phyloP scores from a whole-genome alignment of 2,888 invertebrate species.

The Sisyra nigra region DNA sequence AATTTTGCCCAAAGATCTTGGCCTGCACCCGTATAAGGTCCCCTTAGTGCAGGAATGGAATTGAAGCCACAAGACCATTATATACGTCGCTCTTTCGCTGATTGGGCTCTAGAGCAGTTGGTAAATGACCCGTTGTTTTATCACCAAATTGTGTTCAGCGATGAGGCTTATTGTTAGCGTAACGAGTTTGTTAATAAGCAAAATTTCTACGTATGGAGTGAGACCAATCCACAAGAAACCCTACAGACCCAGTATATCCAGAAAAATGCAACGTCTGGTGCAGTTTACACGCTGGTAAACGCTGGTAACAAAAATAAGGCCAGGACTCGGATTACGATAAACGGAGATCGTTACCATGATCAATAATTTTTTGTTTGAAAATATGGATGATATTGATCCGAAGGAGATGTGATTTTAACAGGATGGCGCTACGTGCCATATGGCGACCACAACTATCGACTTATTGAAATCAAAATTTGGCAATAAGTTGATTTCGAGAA shows the following conservation, averaged over 20 bases:
- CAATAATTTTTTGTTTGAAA: constrained; percentile 15
- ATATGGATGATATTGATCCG: constrained; percentile 15
- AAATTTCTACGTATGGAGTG: constrained; percentile 13
- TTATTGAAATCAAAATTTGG: constrained; percentile 12
- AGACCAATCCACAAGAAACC: neutral
- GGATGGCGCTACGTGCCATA: constrained; percentile 14
- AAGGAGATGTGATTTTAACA: constrained; percentile 16
- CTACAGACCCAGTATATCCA: neutral
- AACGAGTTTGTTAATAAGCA: constrained; percentile 13
- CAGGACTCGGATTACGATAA: neutral
- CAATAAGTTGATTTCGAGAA: neutral
- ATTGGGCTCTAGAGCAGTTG: too few species aligned
- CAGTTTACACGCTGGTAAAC: neutral
- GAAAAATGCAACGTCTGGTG: neutral
- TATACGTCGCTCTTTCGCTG: constrained; percentile 13
- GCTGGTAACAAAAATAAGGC: neutral
- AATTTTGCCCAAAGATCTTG: constrained; percentile 16
- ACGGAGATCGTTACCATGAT: constrained; percentile 13
- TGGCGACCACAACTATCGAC: constrained; percentile 14
- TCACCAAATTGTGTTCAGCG: too few species aligned
- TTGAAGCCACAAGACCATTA: constrained; percentile 14
- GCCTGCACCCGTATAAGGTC: constrained; percentile 15
- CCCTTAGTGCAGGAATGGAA: constrained; percentile 13
- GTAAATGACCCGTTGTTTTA: too few species aligned
- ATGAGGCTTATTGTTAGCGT: constrained; percentile 15